A percentile compares a stretch with the other conserved stretches of the same genome.
Evolutionary conservation across 2,888 invertebrate species (phyloP).

Genomic region (Agapetus fuscipes): DNA sequence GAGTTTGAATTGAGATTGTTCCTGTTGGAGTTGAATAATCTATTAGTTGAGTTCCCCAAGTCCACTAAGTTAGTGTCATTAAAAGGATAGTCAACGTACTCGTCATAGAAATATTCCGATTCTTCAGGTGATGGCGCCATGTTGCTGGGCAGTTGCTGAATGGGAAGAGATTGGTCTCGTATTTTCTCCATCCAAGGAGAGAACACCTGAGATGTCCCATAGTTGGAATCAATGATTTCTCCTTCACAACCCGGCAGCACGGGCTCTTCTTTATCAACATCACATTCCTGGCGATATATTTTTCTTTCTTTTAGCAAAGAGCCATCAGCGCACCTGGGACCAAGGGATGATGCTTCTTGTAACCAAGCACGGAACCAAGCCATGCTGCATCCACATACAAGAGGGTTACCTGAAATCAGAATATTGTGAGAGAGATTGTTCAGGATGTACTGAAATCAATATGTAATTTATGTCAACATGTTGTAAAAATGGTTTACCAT

Average conservation of each 20-base stretch:
- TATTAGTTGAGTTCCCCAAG: constrained; percentile 24
- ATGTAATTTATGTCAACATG: too few relatives aligned
- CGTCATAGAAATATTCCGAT: constrained; percentile 75
- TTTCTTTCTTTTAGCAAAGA: constrained; percentile 63
- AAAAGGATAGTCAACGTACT: constrained; percentile 69
- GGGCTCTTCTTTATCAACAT: constrained; percentile 41
- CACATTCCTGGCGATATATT: constrained; percentile 60
- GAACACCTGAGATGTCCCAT: constrained; percentile 49
- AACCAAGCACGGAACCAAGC: constrained; percentile 80
- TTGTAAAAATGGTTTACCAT: constrained; percentile 49
- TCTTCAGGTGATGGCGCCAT: constrained; percentile 60
- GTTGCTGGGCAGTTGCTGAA: constrained; percentile 36
- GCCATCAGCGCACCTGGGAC: constrained; percentile 73
- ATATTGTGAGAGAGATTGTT: too few relatives aligned
- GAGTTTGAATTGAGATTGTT: constrained; percentile 25
- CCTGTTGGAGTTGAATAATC: constrained; percentile 13
- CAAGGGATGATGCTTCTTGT: constrained; percentile 61
- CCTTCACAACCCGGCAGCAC: constrained; percentile 61
- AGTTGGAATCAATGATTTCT: constrained; percentile 46
- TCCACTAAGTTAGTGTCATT: constrained; percentile 44
- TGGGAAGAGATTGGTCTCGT: constrained; percentile 37
- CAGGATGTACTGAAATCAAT: too few relatives aligned
- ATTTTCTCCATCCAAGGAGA: constrained; percentile 49
- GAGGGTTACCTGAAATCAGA: constrained; percentile 60
- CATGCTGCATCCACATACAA: constrained; percentile 71